These are phyloP conservation scores for Aphaenogaster rudis DNA, from an alignment of 1,140 invertebrate genomes.

Conservation along the genomic window DNA sequence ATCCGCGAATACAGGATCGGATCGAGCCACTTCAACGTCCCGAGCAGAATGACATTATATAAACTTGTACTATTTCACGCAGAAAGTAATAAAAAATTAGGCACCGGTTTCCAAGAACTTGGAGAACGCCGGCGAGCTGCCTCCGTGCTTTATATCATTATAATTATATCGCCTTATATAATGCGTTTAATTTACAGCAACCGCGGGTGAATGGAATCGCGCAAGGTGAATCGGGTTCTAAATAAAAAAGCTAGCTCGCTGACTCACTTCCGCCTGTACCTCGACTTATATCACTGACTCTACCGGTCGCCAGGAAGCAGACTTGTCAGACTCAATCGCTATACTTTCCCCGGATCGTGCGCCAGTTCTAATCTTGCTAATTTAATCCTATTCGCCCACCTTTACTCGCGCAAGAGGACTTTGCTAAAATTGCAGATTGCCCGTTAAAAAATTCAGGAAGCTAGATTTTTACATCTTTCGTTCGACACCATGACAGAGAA, in stretches of 20 bases:
- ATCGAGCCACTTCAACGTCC: background rate
- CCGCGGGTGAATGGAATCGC: constrained; percentile 28
- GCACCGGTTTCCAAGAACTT: background rate
- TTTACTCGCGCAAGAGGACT: background rate
- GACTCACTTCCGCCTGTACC: constrained; percentile 43
- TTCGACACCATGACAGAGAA: background rate
- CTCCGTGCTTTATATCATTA: constrained; percentile 2
- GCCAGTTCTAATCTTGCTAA: background rate
- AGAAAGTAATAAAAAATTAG: background rate
- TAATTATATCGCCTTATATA: constrained; percentile 25
- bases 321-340: constrained; percentile 4
- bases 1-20: constrained; percentile 25
- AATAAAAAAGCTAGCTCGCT: constrained; percentile 15
- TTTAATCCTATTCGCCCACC: background rate
- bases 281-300: constrained; percentile 23
- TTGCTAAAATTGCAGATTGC: background rate
- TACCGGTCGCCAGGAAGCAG: constrained; percentile 25
- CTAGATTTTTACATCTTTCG: constrained; percentile 4
- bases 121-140: background rate
- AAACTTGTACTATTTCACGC: background rate
- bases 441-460: background rate
- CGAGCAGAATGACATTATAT: background rate
- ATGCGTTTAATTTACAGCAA: background rate
- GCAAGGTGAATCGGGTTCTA: constrained; percentile 11
- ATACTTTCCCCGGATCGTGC: constrained; percentile 34